Percentiles rank a stretch among this genome's conserved stretches.
Conservation (phyloP, 92 coral and sea anemone species). For the Palythoa caribaeorum region DNA sequence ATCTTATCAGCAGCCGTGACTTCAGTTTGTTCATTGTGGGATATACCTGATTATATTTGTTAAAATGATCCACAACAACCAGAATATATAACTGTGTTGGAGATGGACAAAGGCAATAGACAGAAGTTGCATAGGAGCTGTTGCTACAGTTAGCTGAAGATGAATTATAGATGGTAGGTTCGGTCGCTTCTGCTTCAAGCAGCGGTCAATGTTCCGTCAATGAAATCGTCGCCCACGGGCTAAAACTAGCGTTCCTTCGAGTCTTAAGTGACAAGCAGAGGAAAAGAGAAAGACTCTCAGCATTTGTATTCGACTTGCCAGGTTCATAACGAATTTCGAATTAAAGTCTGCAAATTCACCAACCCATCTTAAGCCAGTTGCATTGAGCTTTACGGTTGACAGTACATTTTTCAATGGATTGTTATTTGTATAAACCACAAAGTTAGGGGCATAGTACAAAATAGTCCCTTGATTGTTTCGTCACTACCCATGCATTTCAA, state of each 20-base stretch:
- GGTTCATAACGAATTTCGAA: constrained; percentile 38
- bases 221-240: constrained; percentile 49
- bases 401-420: constrained; percentile 16
- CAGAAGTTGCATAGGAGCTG: constrained; percentile 30
- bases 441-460: constrained; percentile 44
- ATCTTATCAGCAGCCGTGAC: constrained; percentile 10
- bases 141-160: constrained; percentile 49
- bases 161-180: constrained; percentile 37
- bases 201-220: constrained; percentile 54
- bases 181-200: constrained; percentile 50
- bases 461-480: constrained; percentile 54
- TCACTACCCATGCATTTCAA: constrained; percentile 57
- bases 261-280: constrained; percentile 50
- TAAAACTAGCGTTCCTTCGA: constrained; percentile 37
- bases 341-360: constrained; percentile 31
- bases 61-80: constrained; percentile 18
- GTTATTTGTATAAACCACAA: constrained; percentile 41
- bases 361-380: constrained; percentile 50
- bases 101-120: constrained; percentile 13
- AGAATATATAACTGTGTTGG: not conserved
- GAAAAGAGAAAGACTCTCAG: constrained; percentile 48
- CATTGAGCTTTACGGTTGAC: constrained; percentile 42
- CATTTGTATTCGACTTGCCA: constrained; percentile 59
- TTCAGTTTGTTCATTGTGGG: constrained; percentile 13
- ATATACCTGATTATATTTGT: constrained; percentile 12